A percentile compares a stretch with the other conserved stretches of the same genome.
Evolutionary conservation across 2,113 vertebrate species (phyloP).

Genomic region (Perognathus longimembris): DNA sequence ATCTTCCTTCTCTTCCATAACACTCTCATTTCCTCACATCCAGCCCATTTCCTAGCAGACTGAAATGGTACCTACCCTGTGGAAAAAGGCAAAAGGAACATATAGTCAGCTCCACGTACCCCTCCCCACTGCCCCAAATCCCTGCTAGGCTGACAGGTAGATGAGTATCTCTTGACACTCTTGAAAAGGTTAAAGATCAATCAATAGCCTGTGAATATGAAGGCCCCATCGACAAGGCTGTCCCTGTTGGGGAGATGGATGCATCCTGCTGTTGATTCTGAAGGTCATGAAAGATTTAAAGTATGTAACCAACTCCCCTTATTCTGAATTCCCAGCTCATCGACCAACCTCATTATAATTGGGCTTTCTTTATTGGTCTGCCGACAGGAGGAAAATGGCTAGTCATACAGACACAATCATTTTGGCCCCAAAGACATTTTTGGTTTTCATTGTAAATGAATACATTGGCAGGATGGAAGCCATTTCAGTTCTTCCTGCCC

Average conservation of each 20-base stretch:
- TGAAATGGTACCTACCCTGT: neutral
- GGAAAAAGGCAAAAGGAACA: neutral
- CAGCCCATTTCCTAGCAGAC: slow-evolving; percentile 12
- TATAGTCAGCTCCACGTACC: neutral
- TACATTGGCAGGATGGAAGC: neutral
- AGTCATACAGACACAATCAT: neutral
- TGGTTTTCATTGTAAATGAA: slow-evolving; percentile 13
- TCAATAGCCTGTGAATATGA: slow-evolving; percentile 75
- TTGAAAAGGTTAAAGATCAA: slow-evolving; percentile 78
- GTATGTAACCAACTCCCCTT: neutral
- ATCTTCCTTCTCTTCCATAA: neutral
- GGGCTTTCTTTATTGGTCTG: slow-evolving; percentile 27
- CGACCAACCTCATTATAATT: slow-evolving; percentile 9
- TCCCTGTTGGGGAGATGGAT: slow-evolving; percentile 72
- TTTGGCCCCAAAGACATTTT: neutral
- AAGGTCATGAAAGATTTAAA: slow-evolving; percentile 74
- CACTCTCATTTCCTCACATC: slow-evolving; percentile 30
- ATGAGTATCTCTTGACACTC: slow-evolving; percentile 63
- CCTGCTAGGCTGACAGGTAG: slow-evolving; percentile 27
- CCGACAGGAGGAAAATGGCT: slow-evolving; percentile 19
- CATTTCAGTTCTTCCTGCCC: neutral
- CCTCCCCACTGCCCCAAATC: neutral
- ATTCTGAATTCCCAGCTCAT: slow-evolving; percentile 57
- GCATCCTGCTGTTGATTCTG: slow-evolving; percentile 68
- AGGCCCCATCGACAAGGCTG: slow-evolving; percentile 70